Evolutionary conservation across 2,888 invertebrate species (phyloP), one percentile per base, ranked within the genome.

Genomic region (Sphaerophoria taeniata): DNA sequence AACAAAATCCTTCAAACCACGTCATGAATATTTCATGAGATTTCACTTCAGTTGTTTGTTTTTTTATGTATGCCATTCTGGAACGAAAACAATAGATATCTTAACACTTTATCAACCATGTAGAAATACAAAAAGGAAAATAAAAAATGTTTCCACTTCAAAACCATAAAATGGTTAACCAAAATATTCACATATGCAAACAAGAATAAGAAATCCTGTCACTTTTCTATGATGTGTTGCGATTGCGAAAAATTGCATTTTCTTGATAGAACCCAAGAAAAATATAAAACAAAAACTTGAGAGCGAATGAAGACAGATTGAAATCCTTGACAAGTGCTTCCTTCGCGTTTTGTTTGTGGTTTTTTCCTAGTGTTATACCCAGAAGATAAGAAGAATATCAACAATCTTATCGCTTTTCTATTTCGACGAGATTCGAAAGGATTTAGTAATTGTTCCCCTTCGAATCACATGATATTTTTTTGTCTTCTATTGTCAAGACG

Each of bases 191-290:
- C 49, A 55, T 39, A 70, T 70, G 45, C 14, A 9, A 55, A 36
- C 16, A 65, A 24, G 31, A 16, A 43, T 24, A 69, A 45, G 12
- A 60, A 39, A 71, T 43, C 58, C 58, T 34, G 65, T 58, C 39
- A 65, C 56, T 65, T 34, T 56, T n/a, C 36, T 49, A 11, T 45
- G 45, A 39, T 39, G 39, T 47, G 33, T 34, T 65, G 63, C 16
- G 24, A 43, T 34, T 65, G 63, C 16, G 24, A 43, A 51, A 56
- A 70, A 76, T 60, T 71, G 51, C 65, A 81, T 71, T 75, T 76
- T 61, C 53, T 36, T 56, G 60, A 16, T 53, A 70, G 51, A 71
- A 55, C 31, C 31, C 33, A 43, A 56, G 39, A 43, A 7, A 43
- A 4, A 43, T 9, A 0, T 11, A 43, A 43, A 2, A 43, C n/a